Conservation (phyloP, 2,888 invertebrate genomes). For the Drosophila silvestris region DNA sequence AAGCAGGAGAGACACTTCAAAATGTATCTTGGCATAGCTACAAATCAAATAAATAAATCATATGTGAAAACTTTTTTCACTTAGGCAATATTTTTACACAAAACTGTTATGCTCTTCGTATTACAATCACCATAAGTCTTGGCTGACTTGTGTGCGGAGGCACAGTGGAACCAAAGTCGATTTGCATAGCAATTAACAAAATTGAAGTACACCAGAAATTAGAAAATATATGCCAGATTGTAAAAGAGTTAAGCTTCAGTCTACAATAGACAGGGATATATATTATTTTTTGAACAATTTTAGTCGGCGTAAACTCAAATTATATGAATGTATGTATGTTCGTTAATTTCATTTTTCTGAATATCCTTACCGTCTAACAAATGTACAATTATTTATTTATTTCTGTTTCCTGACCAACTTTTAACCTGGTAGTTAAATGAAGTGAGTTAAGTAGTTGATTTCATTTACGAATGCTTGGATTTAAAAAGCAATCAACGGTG, state of each 20-base stretch:
- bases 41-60: conserved; percentile 76
- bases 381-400: background rate
- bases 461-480: background rate
- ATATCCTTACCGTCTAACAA: background rate
- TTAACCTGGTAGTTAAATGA: background rate
- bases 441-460: background rate
- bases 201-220: background rate
- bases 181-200: background rate
- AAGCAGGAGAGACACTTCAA: conserved; percentile 2
- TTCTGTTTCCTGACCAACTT: background rate
- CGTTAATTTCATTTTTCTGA: background rate
- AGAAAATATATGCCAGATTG: background rate
- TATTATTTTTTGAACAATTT: background rate
- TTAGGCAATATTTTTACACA: conserved; percentile 73
- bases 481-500: background rate
- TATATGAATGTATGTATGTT: background rate
- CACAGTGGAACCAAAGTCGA: conserved; percentile 22
- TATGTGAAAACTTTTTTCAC: conserved; percentile 76
- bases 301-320: background rate
- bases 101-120: conserved; percentile 56
- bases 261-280: background rate
- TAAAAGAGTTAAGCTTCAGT: background rate
- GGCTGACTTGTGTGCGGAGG: conserved; percentile 21
- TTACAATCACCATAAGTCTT: conserved; percentile 68
- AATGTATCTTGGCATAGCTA: conserved; percentile 35